Conservation (phyloP, 2,888 invertebrate species). For the Thysanoteuthis rhombus region DNA sequence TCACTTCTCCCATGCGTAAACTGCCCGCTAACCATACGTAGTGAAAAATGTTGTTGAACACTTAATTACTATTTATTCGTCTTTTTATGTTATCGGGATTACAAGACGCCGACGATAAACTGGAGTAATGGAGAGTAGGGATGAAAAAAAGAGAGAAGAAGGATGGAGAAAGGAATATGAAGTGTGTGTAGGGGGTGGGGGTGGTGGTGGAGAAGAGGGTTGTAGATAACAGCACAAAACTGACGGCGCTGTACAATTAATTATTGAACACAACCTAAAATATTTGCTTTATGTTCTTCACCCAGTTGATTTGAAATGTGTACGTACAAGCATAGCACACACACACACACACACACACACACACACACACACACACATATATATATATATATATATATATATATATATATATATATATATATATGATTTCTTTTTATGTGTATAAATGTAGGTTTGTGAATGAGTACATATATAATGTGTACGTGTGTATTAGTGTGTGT, state of each 20-base stretch:
- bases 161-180: too few relatives aligned
- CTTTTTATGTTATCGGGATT: background rate
- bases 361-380: too few relatives aligned
- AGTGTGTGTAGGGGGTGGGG: background rate
- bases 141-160: background rate
- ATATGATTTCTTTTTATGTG: too few relatives aligned
- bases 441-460: too few relatives aligned
- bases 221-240: background rate
- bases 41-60: constrained; percentile 12
- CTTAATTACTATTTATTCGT: background rate
- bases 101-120: background rate
- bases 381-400: too few relatives aligned
- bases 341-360: background rate
- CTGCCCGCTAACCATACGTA: background rate
- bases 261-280: constrained; percentile 12
- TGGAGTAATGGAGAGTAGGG: background rate
- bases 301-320: background rate
- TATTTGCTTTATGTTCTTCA: background rate
- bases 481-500: too few relatives aligned
- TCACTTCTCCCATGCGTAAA: background rate
- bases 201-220: accelerated
- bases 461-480: too few relatives aligned
- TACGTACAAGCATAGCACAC: background rate
- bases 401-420: too few relatives aligned
- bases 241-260: background rate